phyloP scores from a whole-genome alignment of 2,113 vertebrate genomes.

The Anhinga anhinga region DNA sequence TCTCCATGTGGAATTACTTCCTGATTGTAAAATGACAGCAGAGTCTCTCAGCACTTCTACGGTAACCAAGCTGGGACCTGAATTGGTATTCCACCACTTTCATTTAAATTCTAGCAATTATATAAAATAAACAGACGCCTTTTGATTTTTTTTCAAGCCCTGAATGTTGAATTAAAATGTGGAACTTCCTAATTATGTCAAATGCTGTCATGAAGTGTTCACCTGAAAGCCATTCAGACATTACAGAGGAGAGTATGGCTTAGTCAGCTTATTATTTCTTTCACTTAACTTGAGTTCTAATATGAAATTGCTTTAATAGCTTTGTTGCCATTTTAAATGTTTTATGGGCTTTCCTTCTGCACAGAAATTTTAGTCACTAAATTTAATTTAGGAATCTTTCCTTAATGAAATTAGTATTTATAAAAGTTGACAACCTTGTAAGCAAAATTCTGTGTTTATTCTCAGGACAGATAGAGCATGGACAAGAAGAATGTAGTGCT shows the following conservation, averaged over 20 bases:
- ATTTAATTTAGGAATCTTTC: neutral
- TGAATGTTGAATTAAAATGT: neutral
- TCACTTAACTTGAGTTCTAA: neutral
- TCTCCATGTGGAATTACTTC: neutral
- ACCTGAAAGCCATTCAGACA: neutral
- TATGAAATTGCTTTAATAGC: neutral
- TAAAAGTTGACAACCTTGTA: neutral
- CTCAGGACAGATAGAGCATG: neutral
- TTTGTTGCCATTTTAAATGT: neutral
- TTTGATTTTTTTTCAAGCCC: neutral
- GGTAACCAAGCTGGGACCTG: neutral
- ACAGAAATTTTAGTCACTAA: neutral
- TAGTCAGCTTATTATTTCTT: slow-evolving; percentile 19
- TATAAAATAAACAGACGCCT: neutral
- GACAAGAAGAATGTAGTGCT: neutral
- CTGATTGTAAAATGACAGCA: neutral
- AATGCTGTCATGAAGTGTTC: slow-evolving; percentile 7
- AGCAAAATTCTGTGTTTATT: neutral
- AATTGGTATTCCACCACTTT: neutral
- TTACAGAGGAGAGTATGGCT: neutral
- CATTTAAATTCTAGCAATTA: neutral
- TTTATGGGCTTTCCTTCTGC: neutral
- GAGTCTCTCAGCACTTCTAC: neutral
- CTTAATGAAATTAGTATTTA: neutral
- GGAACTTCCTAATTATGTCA: slow-evolving; percentile 8